Evolutionary conservation across 2,888 invertebrate species (phyloP), one percentile per base, ranked within the genome.

Genomic region (Brachynemurus nebulosus): DNA sequence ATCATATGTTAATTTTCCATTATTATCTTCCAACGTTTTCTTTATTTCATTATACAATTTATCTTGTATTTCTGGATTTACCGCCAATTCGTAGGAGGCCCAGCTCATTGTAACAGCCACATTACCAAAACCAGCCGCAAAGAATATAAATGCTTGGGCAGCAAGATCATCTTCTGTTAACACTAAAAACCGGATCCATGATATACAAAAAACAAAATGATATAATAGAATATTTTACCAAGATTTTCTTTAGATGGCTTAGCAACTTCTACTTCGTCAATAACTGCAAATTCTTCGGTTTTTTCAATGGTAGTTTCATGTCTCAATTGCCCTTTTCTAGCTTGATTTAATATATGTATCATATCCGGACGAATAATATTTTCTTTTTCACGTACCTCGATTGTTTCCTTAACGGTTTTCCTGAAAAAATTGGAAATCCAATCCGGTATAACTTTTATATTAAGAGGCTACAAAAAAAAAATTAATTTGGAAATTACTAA

Each of bases 1-100:
- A 37, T 37, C 37, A n/a, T 37, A 37, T 9, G 14, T 17, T 18
- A 37, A 2, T 17, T 37, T 37, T 37, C 37, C 37, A 17, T 37
- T 18, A 19, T 19, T 18, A 9, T 14, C 9, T n/a, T 11, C 4
- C 7, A 37, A 17, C 7, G 17, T 6, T 3, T 37, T n/a, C 8
- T 17, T n/a, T 9, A 37, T 37, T 37, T 37, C 37, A 2, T 37
- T 17, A 6, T 17, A 19, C 19, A 37, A 37, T 17, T 11, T 16
- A 3, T 17, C 19, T 37, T 37, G 37, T 9, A 19, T 14, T 37
- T 37, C 37, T 19, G 37, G 37, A 2, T 37, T 12, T 16, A 37
- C 6, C 5, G 37, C 37, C 19, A 37, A 17, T 37, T 37, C 37
- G 19, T 37, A 37, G 2, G 16, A 6, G 6, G 37, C 37, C n/a